Base-by-base conservation (phyloP, 2,113 vertebrate genomes). In the Paradisaea rubra region DNA sequence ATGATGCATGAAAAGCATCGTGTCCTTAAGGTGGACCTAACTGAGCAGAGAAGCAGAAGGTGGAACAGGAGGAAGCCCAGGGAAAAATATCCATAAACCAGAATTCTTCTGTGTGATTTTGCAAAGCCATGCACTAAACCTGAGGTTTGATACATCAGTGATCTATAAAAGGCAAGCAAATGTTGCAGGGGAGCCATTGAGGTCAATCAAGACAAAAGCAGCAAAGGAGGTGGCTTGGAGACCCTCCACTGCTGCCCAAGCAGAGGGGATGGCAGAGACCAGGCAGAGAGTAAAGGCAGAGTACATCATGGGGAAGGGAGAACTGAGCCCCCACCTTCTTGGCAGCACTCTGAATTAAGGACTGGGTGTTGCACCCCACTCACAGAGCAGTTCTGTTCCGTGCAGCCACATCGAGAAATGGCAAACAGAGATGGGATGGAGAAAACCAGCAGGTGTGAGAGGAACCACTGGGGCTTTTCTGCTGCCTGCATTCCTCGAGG, bases 91-190 rank as follows among this genome's bases (percentile, higher is more conserved):
- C 64, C 66, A 35, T 89, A 70, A 89, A 86, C 16, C 24, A 53
- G 30, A 88, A 70, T 63, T 63, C 15, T 92, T 83, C 41, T 45
- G 1, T 24, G 14, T 70, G 60, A 54, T 93, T 94, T 88, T 93
- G 89, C 89, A 88, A 91, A 93, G 64, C 60, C 27, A 12, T 61
- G 89, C 94, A 88, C 47, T 93, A 78, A 88, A 77, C 53, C 45
- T 86, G 89, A 92, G 54, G 50, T 93, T 81, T 83, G 64, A 33
- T 81, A 69, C 0, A 0, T 83, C 80, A 77, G 37, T 50, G 91
- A 66, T 92, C 56, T 88, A 50, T 91, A 65, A 83, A 91, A 88
- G 63, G 83, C 54, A 81, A 60, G 35, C 25, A 61, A 44, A 45
- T 2, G 0, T 70, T 81, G 80, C 71, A 77, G 59, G 24, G 50